Base-by-base conservation (phyloP, 2,888 invertebrate genomes). In the Timema cristinae region DNA sequence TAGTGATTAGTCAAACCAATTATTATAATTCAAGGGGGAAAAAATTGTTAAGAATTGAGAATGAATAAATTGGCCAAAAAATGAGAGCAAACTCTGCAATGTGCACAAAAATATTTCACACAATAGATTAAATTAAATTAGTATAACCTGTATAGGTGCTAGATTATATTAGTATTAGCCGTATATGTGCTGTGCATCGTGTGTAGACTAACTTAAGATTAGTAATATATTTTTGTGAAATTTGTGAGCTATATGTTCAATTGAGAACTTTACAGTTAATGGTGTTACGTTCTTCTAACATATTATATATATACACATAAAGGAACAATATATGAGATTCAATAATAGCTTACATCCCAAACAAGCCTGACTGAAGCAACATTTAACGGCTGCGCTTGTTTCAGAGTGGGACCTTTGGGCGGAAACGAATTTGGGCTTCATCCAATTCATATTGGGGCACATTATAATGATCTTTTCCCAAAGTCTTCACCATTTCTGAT, bases 291-390 rank as follows among this genome's bases (percentile, higher is more conserved):
- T 11, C 52, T 11, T 52, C 10, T 11, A 11, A 11, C 11, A 52
- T 52, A 52, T 52, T n/a, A n/a, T n/a, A n/a, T n/a, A n/a, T n/a
- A n/a, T n/a, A n/a, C 10, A 9, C 52, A 52, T 11, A 52, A 52
- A n/a, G n/a, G n/a, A n/a, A n/a, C n/a, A n/a, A n/a, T n/a, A 11
- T 52, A 11, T 52, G 11, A 11, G 11, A 11, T 52, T 52, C 52
- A 9, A 52, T 52, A 11, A 51, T 2, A 78, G 84, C 89, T 85
- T 81, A 92, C 91, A 84, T 91, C 90, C 94, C 94, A 94, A 77
- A 89, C 88, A 77, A 94, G 88, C 81, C 90, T 89, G 32, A 94
- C 86, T 11, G 91, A 90, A 13, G 91, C 92, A 6, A 93, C 89
- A 75, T 90, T 91, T 78, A 91, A 84, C 51, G 92, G 86, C 80